These are phyloP conservation scores for Ascaphus truei DNA, from an alignment of 2,113 vertebrate genomes.

Conservation along the genomic window DNA sequence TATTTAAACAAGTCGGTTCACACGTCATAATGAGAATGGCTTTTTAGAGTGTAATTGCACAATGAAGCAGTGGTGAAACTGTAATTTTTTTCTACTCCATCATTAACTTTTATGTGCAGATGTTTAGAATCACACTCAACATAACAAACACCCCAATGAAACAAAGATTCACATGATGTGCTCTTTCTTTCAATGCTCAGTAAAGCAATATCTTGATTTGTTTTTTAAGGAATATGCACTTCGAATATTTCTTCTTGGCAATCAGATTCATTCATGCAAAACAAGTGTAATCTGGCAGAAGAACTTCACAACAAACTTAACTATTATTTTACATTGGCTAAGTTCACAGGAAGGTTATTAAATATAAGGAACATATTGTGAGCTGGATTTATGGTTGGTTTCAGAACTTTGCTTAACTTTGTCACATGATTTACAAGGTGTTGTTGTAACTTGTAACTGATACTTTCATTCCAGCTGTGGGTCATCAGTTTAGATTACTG, in stretches of 20 bases:
- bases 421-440: not conserved
- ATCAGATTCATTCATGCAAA: not conserved
- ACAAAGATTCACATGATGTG: not conserved
- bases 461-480: not conserved
- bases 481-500: not conserved
- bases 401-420: not conserved
- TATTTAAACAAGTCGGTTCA: conserved; percentile 6
- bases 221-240: too few relatives aligned
- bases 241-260: too few relatives aligned
- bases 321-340: not conserved
- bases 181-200: not conserved
- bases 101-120: not conserved
- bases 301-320: not conserved
- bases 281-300: not conserved
- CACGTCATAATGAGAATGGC: not conserved
- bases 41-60: not conserved
- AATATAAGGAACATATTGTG: not conserved
- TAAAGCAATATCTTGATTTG: not conserved
- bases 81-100: not conserved
- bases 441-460: not conserved
- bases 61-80: not conserved
- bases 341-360: not conserved
- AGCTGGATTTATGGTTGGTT: not conserved
- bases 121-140: not conserved
- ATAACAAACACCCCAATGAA: not conserved